Base-by-base conservation (phyloP, 2,888 invertebrate genomes). In the Drosophila anceps region DNA sequence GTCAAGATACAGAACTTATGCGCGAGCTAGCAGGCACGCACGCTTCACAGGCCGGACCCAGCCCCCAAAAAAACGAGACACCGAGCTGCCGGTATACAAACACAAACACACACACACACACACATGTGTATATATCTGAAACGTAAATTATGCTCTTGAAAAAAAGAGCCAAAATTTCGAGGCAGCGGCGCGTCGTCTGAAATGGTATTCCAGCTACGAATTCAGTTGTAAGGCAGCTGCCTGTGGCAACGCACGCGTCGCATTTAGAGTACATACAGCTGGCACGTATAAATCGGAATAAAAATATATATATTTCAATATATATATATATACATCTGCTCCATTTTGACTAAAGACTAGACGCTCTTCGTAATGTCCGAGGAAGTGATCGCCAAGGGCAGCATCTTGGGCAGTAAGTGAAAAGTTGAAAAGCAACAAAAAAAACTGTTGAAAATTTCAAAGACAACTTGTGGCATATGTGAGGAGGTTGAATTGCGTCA, bases 331-430 rank as follows among this genome's bases (percentile, higher is more conserved):
- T 48, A 73, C 43, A 10, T 13, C 27, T 43, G 29, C 0, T 31
- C 15, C 18, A 67, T 20, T 53, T 33, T 24, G 29, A 53, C 20
- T 48, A 51, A 55, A 27, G n/a, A 15, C 29, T 60, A 43, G 27
- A 13, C 13, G n/a, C 31, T 12, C 54, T 35, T 51, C 68, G 84
- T 78, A 55, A 93, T 91, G 91, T 90, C 88, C 75, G 94, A 95
- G 93, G 94, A 94, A 84, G 94, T 94, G 78, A 94, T 94, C 39
- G 94, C 94, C 1, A 94, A 91, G 88, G 95, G 95, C 92, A 95
- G 94, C 90, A 83, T 95, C 82, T 93, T 95, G 79, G 94, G 94
- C 92, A 93, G 95, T 95, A 93, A 94, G 95, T 94, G 74, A 29
- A 6, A 5, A 41, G 12, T 5, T 15, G 12, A 13, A 9, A 10